phyloP scores from a whole-genome alignment of 2,113 vertebrate species.

The Rhea americana region DNA sequence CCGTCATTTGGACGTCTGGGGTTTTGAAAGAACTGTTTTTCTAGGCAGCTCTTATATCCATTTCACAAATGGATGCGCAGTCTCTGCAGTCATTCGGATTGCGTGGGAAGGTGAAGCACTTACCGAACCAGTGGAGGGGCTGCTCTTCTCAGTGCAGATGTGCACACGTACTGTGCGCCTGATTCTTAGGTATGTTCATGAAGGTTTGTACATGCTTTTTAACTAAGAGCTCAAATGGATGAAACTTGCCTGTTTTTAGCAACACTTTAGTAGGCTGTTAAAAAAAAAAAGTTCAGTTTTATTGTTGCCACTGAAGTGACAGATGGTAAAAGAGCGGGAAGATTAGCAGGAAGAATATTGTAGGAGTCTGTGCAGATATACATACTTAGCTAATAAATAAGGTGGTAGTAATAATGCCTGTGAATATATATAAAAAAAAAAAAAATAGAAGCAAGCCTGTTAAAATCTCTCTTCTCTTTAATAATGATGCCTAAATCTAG shows the following conservation, averaged over 20 bases:
- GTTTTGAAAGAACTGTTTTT: neutral
- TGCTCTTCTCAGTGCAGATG: neutral
- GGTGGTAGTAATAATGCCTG: neutral
- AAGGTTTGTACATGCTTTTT: neutral
- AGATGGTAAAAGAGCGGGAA: conserved; percentile 55
- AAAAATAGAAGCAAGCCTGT: neutral
- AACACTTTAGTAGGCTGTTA: neutral
- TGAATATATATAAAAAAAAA: neutral
- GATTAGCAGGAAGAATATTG: conserved; percentile 61
- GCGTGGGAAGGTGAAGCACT: neutral
- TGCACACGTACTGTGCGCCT: neutral
- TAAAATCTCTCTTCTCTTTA: conserved; percentile 23
- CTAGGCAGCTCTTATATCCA: neutral
- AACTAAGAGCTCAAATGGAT: neutral
- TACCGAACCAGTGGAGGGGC: neutral
- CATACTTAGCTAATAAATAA: conserved; percentile 49
- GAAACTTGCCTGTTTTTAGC: conserved; percentile 14
- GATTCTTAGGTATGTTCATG: neutral
- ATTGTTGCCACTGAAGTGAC: conserved; percentile 11
- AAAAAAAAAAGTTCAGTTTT: neutral
- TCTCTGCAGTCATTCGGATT: neutral
- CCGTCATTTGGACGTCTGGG: neutral
- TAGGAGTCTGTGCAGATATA: conserved; percentile 47
- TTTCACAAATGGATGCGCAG: neutral
- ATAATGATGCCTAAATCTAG: conserved; percentile 27